Base-by-base conservation (phyloP, 2,797 vertebrate genomes). In the Falco rusticolus region DNA sequence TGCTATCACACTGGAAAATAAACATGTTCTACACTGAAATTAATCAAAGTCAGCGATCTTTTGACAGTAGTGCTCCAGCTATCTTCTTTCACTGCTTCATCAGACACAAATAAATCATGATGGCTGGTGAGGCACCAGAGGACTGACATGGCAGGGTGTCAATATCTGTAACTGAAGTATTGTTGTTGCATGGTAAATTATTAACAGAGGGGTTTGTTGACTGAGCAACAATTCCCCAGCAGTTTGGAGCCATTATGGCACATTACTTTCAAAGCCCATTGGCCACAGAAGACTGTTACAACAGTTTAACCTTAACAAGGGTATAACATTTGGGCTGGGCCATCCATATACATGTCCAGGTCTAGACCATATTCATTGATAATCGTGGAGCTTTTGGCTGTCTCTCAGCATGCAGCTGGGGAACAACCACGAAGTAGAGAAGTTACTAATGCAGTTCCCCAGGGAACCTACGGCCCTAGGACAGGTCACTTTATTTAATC, bases 81-180 rank as follows among this genome's bases (percentile, higher is more conserved):
- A 37, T 66, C 89, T 95, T 91, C 91, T 91, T 94, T 90, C 75
- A 64, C n/a, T 87, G 84, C 92, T 92, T 95, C 91, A 96, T 95
- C 91, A 91, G 76, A 94, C 94, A 94, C 80, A 82, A 76, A 94
- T 94, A 94, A 93, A 94, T 81, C 89, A 84, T 66, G 83, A 87
- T 51, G 41, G 39, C 79, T 54, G 26, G 47, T 66, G 63, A 88
- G 47, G 14, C 66, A 72, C 61, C 5, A 3, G 56, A 81, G 87
- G 72, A 84, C 16, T 75, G 66, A 86, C 80, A 84, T 70, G 87
- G 59, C 83, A 91, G 54, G 33, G 34, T 88, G 91, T 94, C 91
- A 79, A 84, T 93, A 92, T 48, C 83, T 76, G 65, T 83, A 92
- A 45, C 75, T 54, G 41, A 93, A 74, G 79, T 61, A 81, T 75